Conservation (phyloP, 2,888 invertebrate genomes). For the Disparrhopalites patrizii region DNA sequence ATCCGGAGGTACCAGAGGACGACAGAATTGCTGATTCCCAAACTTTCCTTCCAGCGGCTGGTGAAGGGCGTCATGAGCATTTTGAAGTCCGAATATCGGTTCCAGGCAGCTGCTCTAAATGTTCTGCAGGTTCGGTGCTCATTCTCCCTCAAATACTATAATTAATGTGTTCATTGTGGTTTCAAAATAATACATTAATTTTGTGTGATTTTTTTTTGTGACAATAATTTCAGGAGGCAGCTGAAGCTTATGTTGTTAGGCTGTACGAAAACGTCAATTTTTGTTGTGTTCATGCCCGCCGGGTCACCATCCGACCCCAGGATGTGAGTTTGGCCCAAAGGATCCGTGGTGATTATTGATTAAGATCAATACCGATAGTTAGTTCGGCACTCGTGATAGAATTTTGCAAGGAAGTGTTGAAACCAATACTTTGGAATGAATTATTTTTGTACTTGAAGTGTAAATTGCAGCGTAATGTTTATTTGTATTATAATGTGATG, state of each 20-base stretch:
- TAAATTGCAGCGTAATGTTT: no score
- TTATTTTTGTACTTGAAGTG: no score
- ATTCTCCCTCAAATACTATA: neutral
- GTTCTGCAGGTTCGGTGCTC: conserved; percentile 53
- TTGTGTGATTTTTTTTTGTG: no score
- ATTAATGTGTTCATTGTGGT: no score
- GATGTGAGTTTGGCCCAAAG: conserved; percentile 21
- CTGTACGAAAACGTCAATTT: conserved; percentile 56
- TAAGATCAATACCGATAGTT: no score
- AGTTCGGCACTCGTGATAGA: no score
- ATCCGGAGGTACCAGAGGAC: conserved; percentile 61
- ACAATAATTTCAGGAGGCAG: conserved; percentile 50
- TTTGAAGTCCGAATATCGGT: conserved; percentile 54
- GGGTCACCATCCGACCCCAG: conserved; percentile 22
- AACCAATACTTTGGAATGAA: no score
- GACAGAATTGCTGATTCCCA: conserved; percentile 57
- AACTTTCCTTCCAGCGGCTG: conserved; percentile 57
- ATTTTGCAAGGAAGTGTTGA: no score
- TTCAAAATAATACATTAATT: no score
- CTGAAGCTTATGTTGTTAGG: conserved; percentile 62
- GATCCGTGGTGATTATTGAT: conserved; percentile 22
- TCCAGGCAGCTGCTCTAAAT: conserved; percentile 53
- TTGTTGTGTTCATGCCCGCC: conserved; percentile 9
- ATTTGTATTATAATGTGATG: no score
- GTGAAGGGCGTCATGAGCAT: conserved; percentile 58